Evolutionary conservation across 2,113 vertebrate genomes (phyloP), one percentile per base, ranked within the genome.

Genomic region (Numenius arquata): DNA sequence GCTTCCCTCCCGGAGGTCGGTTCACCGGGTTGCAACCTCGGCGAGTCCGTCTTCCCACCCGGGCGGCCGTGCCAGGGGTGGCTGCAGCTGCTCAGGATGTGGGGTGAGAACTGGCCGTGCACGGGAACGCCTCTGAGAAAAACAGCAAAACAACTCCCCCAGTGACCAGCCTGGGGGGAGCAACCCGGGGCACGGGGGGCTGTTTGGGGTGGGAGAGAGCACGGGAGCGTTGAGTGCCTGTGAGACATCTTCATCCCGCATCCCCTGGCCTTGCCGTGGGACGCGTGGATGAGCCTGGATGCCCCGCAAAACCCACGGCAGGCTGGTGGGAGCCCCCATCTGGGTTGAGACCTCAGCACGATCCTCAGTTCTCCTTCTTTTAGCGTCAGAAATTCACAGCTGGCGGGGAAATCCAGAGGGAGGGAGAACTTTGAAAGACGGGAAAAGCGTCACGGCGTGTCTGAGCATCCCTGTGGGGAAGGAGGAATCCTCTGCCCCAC

Each of bases 21-120:
- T 71, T 15, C 66, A 6, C 40, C 1, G 2, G 88, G 66, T 43
- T 75, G 40, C 27, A 41, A 71, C 74, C 90, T 58, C 90, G 5
- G 36, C 0, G 26, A 32, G 85, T 53, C 38, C 34, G 0, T 81
- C 36, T 83, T 86, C 62, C 86, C 63, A 40, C 11, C 22, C 8
- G 11, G 2, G 3, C 2, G 7, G 88, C 55, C 3, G 11, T 77
- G 93, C 94, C 94, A 90, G 94, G 90, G 63, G 2, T 2, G 7
- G 76, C 88, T 76, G 59, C 85, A 86, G 95, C 92, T 92, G 94
- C 83, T 90, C 95, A 89, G 94, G 92, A 94, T 94, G 63, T 63
- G 90, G 71, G 90, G 83, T 88, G 88, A 95, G 88, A 19, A 83
- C 63, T 26, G 71, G 21, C 66, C 1, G 14, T 76, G 73, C 88